phyloP scores from a whole-genome alignment of 2,888 invertebrate species.

The Agrotis ipsilon region DNA sequence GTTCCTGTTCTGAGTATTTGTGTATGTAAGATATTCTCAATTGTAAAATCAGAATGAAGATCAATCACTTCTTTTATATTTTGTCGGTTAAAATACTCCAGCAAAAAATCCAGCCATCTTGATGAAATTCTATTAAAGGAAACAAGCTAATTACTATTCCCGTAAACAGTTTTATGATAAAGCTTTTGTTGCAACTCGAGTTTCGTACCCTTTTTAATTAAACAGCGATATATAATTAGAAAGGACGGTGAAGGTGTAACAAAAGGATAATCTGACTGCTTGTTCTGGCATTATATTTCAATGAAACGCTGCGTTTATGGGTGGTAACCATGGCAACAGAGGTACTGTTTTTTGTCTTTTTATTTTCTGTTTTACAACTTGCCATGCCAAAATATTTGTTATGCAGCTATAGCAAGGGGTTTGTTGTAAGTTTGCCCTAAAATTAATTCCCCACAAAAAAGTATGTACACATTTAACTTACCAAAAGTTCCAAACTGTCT shows the following conservation, averaged over 20 bases:
- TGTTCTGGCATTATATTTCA: slow-evolving; percentile 56
- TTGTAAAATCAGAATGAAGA: not conserved
- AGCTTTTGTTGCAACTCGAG: slow-evolving; percentile 65
- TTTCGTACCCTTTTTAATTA: slow-evolving; percentile 71
- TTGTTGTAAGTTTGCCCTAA: too few species aligned
- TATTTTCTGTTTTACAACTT: too few species aligned
- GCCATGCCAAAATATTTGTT: too few species aligned
- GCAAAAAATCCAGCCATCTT: not conserved
- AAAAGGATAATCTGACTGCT: slow-evolving; percentile 52
- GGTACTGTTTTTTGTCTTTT: too few species aligned
- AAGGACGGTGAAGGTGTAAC: slow-evolving; percentile 52
- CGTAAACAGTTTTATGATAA: slow-evolving; percentile 72
- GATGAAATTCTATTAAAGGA: slow-evolving; percentile 54
- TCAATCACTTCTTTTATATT: not conserved
- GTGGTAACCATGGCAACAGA: slow-evolving; percentile 16
- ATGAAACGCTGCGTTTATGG: slow-evolving; percentile 33
- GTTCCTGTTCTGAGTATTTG: too few species aligned
- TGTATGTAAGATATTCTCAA: not conserved
- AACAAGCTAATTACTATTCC: slow-evolving; percentile 70
- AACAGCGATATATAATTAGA: slow-evolving; percentile 65
- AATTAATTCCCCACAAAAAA: too few species aligned
- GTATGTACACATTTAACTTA: too few species aligned
- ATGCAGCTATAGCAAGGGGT: too few species aligned
- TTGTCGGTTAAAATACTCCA: not conserved
- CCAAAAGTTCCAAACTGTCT: not conserved